Evolutionary conservation across 1,140 invertebrate genomes (phyloP).

Genomic region (Trissolcus basalis): DNA sequence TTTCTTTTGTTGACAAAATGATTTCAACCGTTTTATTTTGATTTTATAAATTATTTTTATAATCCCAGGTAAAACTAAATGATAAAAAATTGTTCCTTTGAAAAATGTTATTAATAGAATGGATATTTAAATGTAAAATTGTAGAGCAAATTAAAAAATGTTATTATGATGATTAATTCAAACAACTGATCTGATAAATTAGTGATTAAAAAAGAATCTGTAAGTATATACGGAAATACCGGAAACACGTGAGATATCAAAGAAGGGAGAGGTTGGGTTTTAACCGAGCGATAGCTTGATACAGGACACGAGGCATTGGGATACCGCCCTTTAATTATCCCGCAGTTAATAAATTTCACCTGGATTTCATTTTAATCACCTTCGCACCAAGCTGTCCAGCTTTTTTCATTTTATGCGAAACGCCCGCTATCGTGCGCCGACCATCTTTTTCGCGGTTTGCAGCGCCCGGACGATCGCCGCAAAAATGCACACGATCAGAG

Average conservation of each 20-base stretch:
- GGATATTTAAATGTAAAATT: too few species aligned
- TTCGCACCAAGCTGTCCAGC: conserved; percentile 53
- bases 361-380: conserved; percentile 66
- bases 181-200: not conserved
- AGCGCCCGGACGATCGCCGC: not conserved
- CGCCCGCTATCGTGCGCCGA: conserved; percentile 40
- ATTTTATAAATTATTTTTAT: too few species aligned
- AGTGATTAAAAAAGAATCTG: not conserved
- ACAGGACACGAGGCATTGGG: conserved; percentile 60
- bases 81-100: too few species aligned
- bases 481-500: conserved; percentile 42
- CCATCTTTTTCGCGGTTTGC: conserved; percentile 46
- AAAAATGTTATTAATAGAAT: too few species aligned
- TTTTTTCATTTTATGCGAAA: conserved; percentile 53
- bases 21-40: too few species aligned
- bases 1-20: conserved; percentile 2
- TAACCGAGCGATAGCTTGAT: conserved; percentile 38
- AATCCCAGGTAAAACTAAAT: too few species aligned
- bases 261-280: conserved; percentile 29
- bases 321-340: conserved; percentile 68
- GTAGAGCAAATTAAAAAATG: too few species aligned
- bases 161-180: too few species aligned
- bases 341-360: conserved; percentile 69
- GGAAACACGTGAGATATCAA: conserved; percentile 59
- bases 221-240: conserved; percentile 38